Conservation (phyloP, 2,113 vertebrate species). For the Lamprotornis superbus region DNA sequence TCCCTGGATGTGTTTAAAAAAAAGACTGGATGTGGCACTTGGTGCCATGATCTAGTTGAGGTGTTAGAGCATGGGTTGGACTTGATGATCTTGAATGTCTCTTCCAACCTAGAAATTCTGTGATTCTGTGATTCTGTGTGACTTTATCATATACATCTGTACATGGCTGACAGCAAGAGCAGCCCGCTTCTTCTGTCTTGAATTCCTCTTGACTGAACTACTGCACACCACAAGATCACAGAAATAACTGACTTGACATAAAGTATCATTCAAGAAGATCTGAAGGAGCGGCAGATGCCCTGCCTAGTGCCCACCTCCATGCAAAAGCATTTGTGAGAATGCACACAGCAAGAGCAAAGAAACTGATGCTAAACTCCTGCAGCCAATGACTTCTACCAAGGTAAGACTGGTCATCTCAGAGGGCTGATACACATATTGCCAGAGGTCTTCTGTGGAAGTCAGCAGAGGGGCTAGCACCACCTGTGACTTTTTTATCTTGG, state of each 20-base stretch:
- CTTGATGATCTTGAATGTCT: too few species aligned
- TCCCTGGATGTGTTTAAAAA: too few species aligned
- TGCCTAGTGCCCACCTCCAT: background rate
- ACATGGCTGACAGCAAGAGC: background rate
- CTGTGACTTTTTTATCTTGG: background rate
- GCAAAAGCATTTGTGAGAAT: background rate
- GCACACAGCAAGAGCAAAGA: background rate
- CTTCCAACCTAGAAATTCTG: too few species aligned
- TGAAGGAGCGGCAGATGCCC: background rate
- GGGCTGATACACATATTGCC: background rate
- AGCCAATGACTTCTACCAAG: background rate
- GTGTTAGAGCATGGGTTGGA: too few species aligned
- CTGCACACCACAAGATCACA: background rate
- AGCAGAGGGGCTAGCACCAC: background rate
- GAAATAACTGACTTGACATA: background rate
- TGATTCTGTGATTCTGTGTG: too few species aligned
- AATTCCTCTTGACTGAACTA: background rate
- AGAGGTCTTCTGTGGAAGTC: background rate
- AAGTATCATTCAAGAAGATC: background rate
- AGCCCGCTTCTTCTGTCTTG: background rate
- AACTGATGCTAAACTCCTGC: background rate
- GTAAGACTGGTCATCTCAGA: background rate
- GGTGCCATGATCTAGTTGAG: too few species aligned
- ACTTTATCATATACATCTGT: background rate
- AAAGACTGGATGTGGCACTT: too few species aligned